Conservation (phyloP, 2,888 invertebrate species). For the Leptinotarsa peninsularis region DNA sequence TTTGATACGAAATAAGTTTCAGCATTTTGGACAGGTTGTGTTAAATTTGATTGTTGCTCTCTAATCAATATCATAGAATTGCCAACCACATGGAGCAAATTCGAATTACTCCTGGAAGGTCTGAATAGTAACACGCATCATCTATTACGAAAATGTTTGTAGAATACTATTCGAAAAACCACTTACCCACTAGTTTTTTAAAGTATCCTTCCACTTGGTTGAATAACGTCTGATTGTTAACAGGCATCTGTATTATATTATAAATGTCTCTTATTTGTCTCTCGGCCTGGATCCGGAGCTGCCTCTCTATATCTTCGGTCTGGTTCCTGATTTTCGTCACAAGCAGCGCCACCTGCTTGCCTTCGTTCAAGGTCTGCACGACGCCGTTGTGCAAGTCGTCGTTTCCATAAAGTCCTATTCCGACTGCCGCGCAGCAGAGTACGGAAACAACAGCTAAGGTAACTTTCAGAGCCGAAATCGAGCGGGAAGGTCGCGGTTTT, state of each 20-base stretch:
- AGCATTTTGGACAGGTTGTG: no score
- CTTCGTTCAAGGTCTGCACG: constrained; percentile 71
- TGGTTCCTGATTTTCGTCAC: constrained; percentile 85
- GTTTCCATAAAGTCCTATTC: constrained; percentile 92
- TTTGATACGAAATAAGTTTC: no score
- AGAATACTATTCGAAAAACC: not conserved
- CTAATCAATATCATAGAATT: no score
- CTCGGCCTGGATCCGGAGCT: constrained; percentile 70
- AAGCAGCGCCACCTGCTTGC: constrained; percentile 83
- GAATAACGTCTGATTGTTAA: constrained; percentile 83
- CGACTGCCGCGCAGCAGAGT: constrained; percentile 87
- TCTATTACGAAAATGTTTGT: no score
- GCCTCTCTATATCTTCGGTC: constrained; percentile 81
- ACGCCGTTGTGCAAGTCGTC: constrained; percentile 94
- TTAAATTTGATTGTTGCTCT: no score
- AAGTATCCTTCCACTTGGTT: constrained; percentile 78
- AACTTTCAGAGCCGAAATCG: constrained; percentile 88
- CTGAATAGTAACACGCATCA: no score
- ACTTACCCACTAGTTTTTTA: constrained; percentile 73
- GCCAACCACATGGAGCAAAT: no score
- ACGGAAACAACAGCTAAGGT: constrained; percentile 85
- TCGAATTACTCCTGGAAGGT: no score
- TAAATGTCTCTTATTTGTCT: constrained; percentile 77
- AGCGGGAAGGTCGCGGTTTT: constrained; percentile 88
- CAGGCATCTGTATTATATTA: constrained; percentile 82